Percentiles rank a stretch among this genome's conserved stretches.
Conservation (phyloP, 2,113 vertebrate genomes). For the Urocitellus parryii region DNA sequence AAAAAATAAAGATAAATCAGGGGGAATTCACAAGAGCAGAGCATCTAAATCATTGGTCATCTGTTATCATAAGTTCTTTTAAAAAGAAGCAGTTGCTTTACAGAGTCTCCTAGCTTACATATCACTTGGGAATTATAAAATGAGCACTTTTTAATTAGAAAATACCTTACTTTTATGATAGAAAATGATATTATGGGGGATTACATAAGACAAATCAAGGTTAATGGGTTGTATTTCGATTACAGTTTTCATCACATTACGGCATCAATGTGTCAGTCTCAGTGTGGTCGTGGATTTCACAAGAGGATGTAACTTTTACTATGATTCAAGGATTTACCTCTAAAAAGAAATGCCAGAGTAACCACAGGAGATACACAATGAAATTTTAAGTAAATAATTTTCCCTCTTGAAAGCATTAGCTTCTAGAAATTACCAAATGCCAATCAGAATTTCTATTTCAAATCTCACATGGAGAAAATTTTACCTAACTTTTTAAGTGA, state of each 20-base stretch:
- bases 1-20: neutral
- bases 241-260: conserved; percentile 4
- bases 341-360: neutral
- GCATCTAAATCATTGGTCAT: neutral
- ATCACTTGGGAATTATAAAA: neutral
- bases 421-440: neutral
- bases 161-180: conserved; percentile 15
- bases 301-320: neutral
- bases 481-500: neutral
- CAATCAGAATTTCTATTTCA: neutral
- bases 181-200: neutral
- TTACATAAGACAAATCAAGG: conserved; percentile 46
- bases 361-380: neutral
- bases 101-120: neutral
- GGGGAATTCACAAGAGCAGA: neutral
- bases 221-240: conserved; percentile 39
- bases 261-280: neutral
- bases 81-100: neutral
- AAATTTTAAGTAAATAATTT: neutral
- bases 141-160: neutral
- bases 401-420: neutral
- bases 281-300: neutral
- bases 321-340: neutral
- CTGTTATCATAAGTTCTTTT: neutral
- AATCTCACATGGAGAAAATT: neutral